Evolutionary conservation across 2,888 invertebrate genomes (phyloP).

Genomic region (Podabrus alpinus): DNA sequence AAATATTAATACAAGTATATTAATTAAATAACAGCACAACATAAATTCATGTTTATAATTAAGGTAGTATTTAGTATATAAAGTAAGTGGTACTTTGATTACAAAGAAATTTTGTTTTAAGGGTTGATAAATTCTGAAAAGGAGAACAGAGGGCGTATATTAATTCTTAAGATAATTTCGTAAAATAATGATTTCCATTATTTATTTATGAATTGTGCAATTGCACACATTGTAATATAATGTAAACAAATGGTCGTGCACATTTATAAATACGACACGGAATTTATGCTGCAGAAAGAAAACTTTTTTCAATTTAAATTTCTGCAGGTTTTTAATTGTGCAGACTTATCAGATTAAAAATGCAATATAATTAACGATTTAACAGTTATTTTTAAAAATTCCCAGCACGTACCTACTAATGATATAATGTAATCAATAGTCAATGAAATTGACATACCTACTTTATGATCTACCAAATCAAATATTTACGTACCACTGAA

Average conservation of each 20-base stretch:
- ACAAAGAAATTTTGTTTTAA: too few species aligned
- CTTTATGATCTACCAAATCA: background rate
- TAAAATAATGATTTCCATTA: background rate
- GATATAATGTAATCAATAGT: background rate
- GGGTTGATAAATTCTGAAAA: too few species aligned
- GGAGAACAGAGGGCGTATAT: background rate
- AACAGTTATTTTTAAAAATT: background rate
- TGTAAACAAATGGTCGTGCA: background rate
- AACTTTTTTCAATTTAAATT: background rate
- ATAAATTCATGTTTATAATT: too few species aligned
- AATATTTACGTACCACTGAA: background rate
- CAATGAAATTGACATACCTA: background rate
- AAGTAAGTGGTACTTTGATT: too few species aligned
- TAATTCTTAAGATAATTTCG: too few species aligned
- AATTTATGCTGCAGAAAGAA: background rate
- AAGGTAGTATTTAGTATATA: too few species aligned
- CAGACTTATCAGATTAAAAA: background rate
- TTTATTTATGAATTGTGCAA: background rate
- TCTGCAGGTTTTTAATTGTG: background rate
- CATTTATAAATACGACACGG: background rate
- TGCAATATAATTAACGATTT: background rate
- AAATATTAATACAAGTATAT: background rate
- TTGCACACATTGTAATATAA: background rate
- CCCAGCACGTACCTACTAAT: too few species aligned
- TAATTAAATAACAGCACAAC: too few species aligned